Conservation (phyloP, 2,888 invertebrate genomes). For the Rhimphoctona megacephalus region DNA sequence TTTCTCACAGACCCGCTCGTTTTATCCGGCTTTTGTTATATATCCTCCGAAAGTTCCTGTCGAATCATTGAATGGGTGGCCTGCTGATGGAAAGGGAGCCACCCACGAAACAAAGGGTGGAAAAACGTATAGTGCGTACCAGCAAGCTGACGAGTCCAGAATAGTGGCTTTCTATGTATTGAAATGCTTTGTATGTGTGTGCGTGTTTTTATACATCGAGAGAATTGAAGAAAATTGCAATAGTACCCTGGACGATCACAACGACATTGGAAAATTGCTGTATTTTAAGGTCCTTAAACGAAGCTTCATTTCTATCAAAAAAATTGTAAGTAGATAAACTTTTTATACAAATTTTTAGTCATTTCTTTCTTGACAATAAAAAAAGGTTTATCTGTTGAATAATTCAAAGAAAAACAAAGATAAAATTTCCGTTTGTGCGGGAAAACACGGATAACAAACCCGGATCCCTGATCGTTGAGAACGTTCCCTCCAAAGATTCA, state of each 20-base stretch:
- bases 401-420: background rate
- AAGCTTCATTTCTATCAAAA: background rate
- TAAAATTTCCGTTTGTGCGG: background rate
- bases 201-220: background rate
- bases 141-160: slow-evolving; percentile 2
- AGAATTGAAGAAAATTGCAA: background rate
- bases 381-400: background rate
- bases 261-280: background rate
- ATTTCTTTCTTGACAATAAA: background rate
- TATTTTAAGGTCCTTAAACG: background rate
- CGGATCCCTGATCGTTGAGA: background rate
- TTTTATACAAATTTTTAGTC: background rate
- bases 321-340: background rate
- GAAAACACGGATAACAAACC: slow-evolving; percentile 1
- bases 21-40: slow-evolving; percentile 61
- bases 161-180: slow-evolving; percentile 1
- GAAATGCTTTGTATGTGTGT: background rate
- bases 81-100: background rate
- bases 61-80: slow-evolving; percentile 54
- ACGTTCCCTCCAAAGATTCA: background rate
- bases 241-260: background rate
- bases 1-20: slow-evolving; percentile 29
- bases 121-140: slow-evolving; percentile 32
- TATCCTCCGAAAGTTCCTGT: slow-evolving; percentile 30
- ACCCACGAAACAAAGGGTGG: slow-evolving; percentile 22